These are phyloP conservation scores for Dusona sp. DNA, from an alignment of 2,888 invertebrate species.

Conservation along the genomic window DNA sequence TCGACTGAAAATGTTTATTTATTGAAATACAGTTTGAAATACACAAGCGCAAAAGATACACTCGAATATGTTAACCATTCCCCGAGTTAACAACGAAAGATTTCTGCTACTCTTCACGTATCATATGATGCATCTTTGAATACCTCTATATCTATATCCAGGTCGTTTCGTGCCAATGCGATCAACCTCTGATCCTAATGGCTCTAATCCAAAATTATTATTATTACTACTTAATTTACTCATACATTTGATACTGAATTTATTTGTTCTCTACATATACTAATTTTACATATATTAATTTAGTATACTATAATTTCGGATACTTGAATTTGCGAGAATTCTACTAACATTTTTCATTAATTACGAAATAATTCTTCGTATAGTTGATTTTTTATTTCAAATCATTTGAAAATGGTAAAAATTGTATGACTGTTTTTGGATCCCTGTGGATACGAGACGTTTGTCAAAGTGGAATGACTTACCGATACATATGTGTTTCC, in stretches of 20 bases:
- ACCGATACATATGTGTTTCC: background rate
- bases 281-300: too few species aligned
- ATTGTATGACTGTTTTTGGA: background rate
- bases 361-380: background rate
- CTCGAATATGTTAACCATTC: too few species aligned
- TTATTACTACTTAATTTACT: conserved; percentile 5
- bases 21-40: too few species aligned
- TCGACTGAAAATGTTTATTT: too few species aligned
- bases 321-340: background rate
- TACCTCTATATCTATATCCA: background rate
- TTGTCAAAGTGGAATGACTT: background rate
- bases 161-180: background rate
- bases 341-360: background rate
- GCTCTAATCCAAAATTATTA: conserved; percentile 7
- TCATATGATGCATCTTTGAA: background rate
- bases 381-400: background rate
- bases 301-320: background rate
- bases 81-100: background rate
- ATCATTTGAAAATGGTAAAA: background rate
- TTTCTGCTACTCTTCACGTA: background rate
- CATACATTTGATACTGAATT: background rate
- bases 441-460: background rate
- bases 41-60: too few species aligned
- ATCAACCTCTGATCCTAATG: conserved; percentile 19
- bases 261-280: background rate